These are phyloP conservation scores for Pogoniulus pusillus DNA, from an alignment of 2,797 vertebrate species.

Conservation along the genomic window DNA sequence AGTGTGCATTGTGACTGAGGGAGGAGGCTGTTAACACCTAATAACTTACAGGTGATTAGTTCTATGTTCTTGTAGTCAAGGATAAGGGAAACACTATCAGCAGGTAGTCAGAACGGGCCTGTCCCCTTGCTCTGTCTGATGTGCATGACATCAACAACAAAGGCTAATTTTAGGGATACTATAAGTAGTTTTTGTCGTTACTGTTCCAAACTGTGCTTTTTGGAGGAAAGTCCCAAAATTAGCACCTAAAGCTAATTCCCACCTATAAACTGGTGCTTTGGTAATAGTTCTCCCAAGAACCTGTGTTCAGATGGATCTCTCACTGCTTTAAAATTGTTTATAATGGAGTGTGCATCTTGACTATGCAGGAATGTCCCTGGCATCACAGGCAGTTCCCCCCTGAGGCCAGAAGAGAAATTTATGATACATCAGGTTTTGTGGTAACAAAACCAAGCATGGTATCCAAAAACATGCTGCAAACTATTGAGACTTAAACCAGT, in stretches of 20 bases:
- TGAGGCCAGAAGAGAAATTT: background rate
- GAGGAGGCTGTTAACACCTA: background rate
- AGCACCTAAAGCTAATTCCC: background rate
- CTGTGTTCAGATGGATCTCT: background rate
- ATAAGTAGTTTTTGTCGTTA: background rate
- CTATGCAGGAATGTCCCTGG: background rate
- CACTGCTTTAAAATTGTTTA: background rate
- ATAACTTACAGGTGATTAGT: background rate
- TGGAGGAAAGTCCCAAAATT: background rate
- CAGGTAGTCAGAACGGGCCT: background rate
- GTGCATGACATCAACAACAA: too few relatives aligned
- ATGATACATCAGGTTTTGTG: background rate
- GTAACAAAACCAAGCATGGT: background rate
- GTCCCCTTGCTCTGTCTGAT: background rate
- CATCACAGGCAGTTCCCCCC: background rate
- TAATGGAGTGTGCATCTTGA: background rate
- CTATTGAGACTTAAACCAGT: background rate
- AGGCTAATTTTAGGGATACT: background rate
- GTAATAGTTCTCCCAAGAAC: rapidly evolving
- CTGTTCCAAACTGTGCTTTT: background rate
- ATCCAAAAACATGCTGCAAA: background rate
- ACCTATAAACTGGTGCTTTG: background rate
- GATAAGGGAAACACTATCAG: background rate
- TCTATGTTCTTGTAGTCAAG: background rate
- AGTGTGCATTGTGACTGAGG: background rate